Base-by-base conservation (phyloP, 53 echinoderm and acorn worm genomes). In the Mesocentrotus franciscanus region DNA sequence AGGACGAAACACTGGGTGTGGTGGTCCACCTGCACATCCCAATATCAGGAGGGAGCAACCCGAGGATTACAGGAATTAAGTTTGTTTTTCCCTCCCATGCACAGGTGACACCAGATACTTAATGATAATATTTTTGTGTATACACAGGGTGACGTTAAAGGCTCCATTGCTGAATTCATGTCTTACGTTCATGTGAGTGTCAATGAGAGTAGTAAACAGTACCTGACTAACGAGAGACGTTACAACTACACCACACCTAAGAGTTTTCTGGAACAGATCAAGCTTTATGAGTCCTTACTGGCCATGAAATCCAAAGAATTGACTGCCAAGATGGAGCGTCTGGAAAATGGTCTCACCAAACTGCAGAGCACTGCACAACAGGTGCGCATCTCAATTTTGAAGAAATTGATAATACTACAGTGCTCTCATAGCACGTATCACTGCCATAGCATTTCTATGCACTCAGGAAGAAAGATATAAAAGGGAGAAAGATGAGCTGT, bases 201-300 rank as follows among this genome's bases (percentile, higher is more conserved):
- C 56, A 99, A 99, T 57, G 99, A 99, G 33, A 98, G 96, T 92
- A 97, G 98, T 61, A 97, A 97, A 92, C 96, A 96, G 93, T 99
- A 98, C 95, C 95, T 99, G 83, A 61, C 94, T 49, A 99, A 99
- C 61, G 99, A 99, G 91, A 94, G 99, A 56, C 96, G 98, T 68
- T 98, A 99, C 95, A 99, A 99, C 97, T 99, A 99, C 96, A 99
- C 99, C 95, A 99, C 99, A 12, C 99, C 99, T 9, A 98, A 99
- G 97, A 98, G 98, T 93, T 99, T 99, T 96, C 91, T 99, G 96
- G 99, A 99, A 95, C 99, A 99, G 96, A 99, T 99, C 84, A 97
- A 97, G 72, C 95, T 99, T n/a, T 99, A 99, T 66, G 97, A 99
- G 96, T 96, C 97, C 75, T 95, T 98, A 76, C 94, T 98, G 89